These are phyloP conservation scores for Tigriopus japonicus DNA, from an alignment of 1,140 invertebrate genomes.

Conservation along the genomic window DNA sequence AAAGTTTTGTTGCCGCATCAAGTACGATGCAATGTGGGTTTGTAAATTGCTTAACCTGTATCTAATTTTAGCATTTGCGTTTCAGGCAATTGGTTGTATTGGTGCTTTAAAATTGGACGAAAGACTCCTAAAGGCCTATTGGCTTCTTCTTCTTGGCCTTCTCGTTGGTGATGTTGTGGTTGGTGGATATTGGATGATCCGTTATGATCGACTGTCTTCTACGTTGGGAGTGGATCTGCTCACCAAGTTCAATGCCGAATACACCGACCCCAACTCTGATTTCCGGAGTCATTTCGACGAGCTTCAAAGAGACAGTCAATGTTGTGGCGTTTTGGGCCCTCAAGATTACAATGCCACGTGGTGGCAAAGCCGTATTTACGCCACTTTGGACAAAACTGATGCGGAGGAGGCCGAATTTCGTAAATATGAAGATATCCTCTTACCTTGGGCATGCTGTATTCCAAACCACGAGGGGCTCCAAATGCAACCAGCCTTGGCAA, in stretches of 20 bases:
- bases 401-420: slow-evolving; percentile 1
- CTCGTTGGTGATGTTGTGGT: slow-evolving; percentile 61
- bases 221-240: slow-evolving; percentile 46
- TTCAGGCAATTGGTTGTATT: slow-evolving; percentile 53
- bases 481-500: neutral
- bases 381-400: neutral
- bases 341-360: slow-evolving; percentile 34
- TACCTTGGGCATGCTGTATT: neutral
- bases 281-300: slow-evolving; percentile 56
- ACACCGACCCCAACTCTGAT: slow-evolving; percentile 37
- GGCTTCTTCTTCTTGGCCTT: slow-evolving; percentile 54
- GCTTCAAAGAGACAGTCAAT: slow-evolving; percentile 48
- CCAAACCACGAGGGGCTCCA: neutral
- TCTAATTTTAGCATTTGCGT: slow-evolving; percentile 25
- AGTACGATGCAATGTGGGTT: no score
- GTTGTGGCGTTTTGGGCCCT: slow-evolving; percentile 54
- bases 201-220: slow-evolving; percentile 50
- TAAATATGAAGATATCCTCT: neutral
- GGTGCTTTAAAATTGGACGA: slow-evolving; percentile 57
- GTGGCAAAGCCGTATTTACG: slow-evolving; percentile 12
- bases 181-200: slow-evolving; percentile 66
- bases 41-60: no score
- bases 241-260: slow-evolving; percentile 36
- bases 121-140: slow-evolving; percentile 58
- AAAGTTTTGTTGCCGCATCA: no score